These are phyloP conservation scores for Irena cyanogastra DNA, from an alignment of 2,113 vertebrate species.

Conservation along the genomic window DNA sequence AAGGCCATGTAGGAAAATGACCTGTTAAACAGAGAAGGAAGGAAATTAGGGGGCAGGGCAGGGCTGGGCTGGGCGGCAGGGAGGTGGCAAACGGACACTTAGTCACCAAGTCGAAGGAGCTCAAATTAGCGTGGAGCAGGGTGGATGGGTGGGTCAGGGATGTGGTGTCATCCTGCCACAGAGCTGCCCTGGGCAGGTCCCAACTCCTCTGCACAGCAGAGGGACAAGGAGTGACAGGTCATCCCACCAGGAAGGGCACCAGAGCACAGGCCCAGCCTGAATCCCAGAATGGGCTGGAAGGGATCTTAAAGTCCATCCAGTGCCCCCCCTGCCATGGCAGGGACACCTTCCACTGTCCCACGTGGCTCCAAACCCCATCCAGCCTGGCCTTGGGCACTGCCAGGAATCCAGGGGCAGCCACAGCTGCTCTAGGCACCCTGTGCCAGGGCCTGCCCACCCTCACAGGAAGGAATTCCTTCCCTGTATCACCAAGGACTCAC, in stretches of 20 bases:
- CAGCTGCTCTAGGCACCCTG: background rate
- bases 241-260: background rate
- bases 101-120: background rate
- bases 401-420: background rate
- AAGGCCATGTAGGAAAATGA: conserved; percentile 97
- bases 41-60: background rate
- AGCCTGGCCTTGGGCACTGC: fast-evolving
- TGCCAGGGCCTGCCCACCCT: background rate
- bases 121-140: background rate
- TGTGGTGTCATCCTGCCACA: background rate
- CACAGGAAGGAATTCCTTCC: background rate
- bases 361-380: fast-evolving
- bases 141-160: background rate
- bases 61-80: background rate
- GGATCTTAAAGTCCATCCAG: background rate
- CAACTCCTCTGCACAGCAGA: background rate
- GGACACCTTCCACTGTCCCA: background rate
- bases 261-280: background rate
- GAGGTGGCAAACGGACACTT: background rate
- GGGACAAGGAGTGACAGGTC: background rate
- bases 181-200: background rate
- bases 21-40: conserved; percentile 71
- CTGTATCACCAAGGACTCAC: background rate
- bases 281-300: background rate
- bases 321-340: background rate